Evolutionary conservation across 2,797 vertebrate species (phyloP), one percentile per base, ranked within the genome.

Genomic region (Capromys pilorides): DNA sequence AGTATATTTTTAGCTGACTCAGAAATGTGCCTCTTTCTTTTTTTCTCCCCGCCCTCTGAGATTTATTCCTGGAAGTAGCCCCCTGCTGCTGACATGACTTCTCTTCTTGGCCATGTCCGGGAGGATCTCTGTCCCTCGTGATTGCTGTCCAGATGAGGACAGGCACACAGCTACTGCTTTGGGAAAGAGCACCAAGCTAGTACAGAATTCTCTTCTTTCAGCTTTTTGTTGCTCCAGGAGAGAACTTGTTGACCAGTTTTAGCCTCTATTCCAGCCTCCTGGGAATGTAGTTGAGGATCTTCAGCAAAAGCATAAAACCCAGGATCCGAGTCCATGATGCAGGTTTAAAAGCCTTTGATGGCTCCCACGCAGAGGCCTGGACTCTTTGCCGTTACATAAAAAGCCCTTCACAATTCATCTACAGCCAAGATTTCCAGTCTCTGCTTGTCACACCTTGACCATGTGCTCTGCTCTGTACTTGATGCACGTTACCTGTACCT

Each of bases 1-100:
- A 92, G 80, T 79, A n/a, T 86, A 93, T 97, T 96, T 96, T 97
- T 97, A 95, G 93, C 96, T 94, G 95, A 93, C 93, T 97, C 80
- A 94, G 86, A 93, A 95, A 96, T 87, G 77, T 1, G 61, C 83
- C 36, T 89, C 22, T 96, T 94, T 62, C 73, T 83, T 97, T 84
- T 6, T 95, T 87, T 95, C 45, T 64, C 81, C 93, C 90, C 13
- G 24, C 5, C 26, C 39, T n/a, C 88, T 78, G 83, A 45, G 73
- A 88, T 96, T 96, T 97, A 97, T 97, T 97, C 91, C 90, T 90
- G 67, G 94, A 96, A 93, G 82, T 84, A 91, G 81, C 79, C 73
- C 94, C 83, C 90, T 82, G 71, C 95, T 91, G 92, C 92, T 93
- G 86, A 79, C 87, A 89, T 93, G 1, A 79, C 71, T 81, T 93